Conservation (phyloP, 23 tunicate species). For the Halocynthia aurantium region DNA sequence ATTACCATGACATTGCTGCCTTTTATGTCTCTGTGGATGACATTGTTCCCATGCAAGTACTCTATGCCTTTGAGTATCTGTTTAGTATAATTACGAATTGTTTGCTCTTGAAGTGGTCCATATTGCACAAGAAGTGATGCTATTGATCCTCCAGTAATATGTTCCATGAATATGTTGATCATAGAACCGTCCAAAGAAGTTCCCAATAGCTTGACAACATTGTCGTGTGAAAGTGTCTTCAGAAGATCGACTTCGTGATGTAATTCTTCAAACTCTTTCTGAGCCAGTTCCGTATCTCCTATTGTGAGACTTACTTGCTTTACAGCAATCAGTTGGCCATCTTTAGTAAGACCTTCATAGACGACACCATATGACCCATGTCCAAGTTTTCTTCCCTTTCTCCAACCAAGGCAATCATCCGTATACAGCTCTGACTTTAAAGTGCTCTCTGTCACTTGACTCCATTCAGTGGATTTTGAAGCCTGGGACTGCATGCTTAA, state of each 20-base stretch:
- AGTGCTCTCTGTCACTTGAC: slow-evolving; percentile 30
- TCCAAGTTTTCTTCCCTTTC: slow-evolving; percentile 56
- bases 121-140: slow-evolving; percentile 41
- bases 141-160: slow-evolving; percentile 87
- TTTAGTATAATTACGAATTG: slow-evolving; percentile 56
- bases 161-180: slow-evolving; percentile 83
- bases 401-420: slow-evolving; percentile 70
- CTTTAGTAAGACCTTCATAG: slow-evolving; percentile 84
- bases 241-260: slow-evolving; percentile 84
- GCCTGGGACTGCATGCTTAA: slow-evolving; percentile 29
- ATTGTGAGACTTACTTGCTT: slow-evolving; percentile 74
- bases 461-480: slow-evolving; percentile 35
- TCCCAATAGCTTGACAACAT: slow-evolving; percentile 85
- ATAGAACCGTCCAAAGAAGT: slow-evolving; percentile 59
- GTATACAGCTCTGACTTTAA: slow-evolving; percentile 52
- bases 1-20: slow-evolving; percentile 90
- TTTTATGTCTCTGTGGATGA: slow-evolving; percentile 92
- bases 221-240: slow-evolving; percentile 69
- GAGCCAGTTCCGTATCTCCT: slow-evolving; percentile 24
- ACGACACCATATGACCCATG: slow-evolving; percentile 86
- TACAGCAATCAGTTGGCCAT: slow-evolving; percentile 84
- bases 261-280: slow-evolving; percentile 58
- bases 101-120: slow-evolving; percentile 62
- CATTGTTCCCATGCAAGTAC: slow-evolving; percentile 53
- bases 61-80: slow-evolving; percentile 81